A percentile compares a stretch with the other conserved stretches of the same genome.
These are phyloP conservation scores for Paedocypris sp. DNA, from an alignment of 2,113 vertebrate genomes.

Conservation along the genomic window DNA sequence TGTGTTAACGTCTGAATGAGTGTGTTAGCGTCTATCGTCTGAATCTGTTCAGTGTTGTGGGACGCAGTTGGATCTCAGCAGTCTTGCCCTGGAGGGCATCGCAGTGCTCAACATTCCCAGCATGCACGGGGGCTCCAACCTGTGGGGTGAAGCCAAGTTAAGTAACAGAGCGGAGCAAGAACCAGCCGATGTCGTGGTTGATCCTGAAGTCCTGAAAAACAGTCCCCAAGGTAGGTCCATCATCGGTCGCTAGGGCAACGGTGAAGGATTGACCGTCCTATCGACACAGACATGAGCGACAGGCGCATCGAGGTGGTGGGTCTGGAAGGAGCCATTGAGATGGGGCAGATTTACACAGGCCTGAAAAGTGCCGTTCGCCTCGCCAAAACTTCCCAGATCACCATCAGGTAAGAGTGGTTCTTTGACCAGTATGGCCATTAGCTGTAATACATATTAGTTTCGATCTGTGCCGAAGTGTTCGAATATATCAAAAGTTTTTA, in stretches of 20 bases:
- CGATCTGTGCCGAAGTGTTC: too few relatives aligned
- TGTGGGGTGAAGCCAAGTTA: conserved; percentile 81
- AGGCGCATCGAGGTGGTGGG: conserved; percentile 80
- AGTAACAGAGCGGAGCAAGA: conserved; percentile 50
- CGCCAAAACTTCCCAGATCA: conserved; percentile 82
- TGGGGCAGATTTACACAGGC: conserved; percentile 89
- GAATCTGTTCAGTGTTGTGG: conserved; percentile 66
- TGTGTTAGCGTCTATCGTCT: neutral
- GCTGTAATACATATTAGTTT: too few relatives aligned
- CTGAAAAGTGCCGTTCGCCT: conserved; percentile 79
- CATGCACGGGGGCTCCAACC: conserved; percentile 85
- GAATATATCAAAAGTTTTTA: too few relatives aligned
- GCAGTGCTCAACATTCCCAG: conserved; percentile 90
- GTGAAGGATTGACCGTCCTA: neutral
- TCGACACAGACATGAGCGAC: conserved; percentile 73
- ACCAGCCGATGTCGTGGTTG: conserved; percentile 66
- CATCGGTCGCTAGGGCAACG: too few relatives aligned
- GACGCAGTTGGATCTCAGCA: conserved; percentile 65
- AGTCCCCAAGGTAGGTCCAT: conserved; percentile 73
- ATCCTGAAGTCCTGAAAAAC: conserved; percentile 74
- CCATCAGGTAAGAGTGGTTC: conserved; percentile 72
- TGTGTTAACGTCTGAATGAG: too few relatives aligned
- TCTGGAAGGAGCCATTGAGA: conserved; percentile 82
- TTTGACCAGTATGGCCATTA: too few relatives aligned
- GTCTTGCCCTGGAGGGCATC: conserved; percentile 66